Conservation (phyloP, 2,888 invertebrate genomes). For the Andrena flavipes region DNA sequence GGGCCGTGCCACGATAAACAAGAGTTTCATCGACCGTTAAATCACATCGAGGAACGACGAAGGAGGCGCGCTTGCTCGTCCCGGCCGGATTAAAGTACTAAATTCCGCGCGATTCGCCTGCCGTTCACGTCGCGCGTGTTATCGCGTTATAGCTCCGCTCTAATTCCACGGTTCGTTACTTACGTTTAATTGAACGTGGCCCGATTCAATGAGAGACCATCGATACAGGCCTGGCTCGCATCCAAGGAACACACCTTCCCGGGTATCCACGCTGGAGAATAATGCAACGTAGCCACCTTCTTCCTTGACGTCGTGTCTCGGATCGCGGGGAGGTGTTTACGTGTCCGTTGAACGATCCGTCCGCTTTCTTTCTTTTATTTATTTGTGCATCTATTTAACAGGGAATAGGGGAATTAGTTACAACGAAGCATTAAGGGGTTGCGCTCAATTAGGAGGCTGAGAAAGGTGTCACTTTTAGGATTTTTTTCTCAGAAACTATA, state of each 20-base stretch:
- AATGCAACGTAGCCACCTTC: conserved; percentile 5
- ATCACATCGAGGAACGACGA: conserved; percentile 27
- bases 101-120: conserved; percentile 49
- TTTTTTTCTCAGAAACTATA: no score
- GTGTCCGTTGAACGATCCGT: neutral
- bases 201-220: conserved; percentile 52
- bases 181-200: conserved; percentile 61
- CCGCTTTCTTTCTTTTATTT: no score
- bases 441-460: no score
- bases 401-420: no score
- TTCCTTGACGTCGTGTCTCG: neutral
- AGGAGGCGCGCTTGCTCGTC: neutral
- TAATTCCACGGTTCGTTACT: conserved; percentile 66
- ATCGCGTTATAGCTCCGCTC: conserved; percentile 54
- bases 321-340: neutral
- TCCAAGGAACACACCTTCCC: conserved; percentile 38
- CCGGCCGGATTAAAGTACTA: conserved; percentile 50
- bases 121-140: conserved; percentile 46
- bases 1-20: conserved; percentile 42
- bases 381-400: no score
- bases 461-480: no score
- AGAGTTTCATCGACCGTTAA: conserved; percentile 57
- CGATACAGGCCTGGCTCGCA: conserved; percentile 54
- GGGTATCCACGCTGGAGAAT: neutral
- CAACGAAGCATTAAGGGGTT: no score